These are phyloP conservation scores for Pluvianellus socialis DNA, from an alignment of 2,113 vertebrate genomes.

Conservation along the genomic window DNA sequence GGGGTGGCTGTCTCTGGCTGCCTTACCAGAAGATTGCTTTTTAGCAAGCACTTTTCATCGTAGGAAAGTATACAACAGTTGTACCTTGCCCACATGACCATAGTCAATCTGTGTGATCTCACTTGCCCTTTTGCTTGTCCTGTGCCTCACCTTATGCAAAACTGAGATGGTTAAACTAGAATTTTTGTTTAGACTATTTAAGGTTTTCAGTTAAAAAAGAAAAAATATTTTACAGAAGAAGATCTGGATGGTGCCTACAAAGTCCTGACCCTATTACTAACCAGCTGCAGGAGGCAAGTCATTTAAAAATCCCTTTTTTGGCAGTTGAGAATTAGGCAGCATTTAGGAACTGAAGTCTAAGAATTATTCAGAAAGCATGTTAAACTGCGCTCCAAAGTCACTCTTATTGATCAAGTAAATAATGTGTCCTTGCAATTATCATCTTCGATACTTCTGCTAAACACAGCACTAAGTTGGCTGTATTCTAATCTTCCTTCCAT, in stretches of 20 bases:
- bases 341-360: neutral
- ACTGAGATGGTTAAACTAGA: neutral
- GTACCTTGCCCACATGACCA: neutral
- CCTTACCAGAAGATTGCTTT: neutral
- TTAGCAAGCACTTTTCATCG: neutral
- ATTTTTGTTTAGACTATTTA: neutral
- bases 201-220: neutral
- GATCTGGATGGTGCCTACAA: neutral
- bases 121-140: neutral
- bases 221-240: neutral
- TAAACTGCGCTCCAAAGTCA: neutral
- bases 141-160: neutral
- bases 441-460: neutral
- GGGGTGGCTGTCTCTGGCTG: neutral
- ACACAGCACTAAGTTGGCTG: neutral
- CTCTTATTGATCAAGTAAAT: neutral
- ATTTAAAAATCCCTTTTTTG: neutral
- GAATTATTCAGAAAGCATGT: neutral
- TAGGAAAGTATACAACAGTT: neutral
- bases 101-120: neutral
- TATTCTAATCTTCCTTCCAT: neutral
- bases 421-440: neutral
- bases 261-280: neutral
- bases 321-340: neutral
- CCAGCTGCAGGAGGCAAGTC: neutral